Evolutionary conservation across 2,113 vertebrate genomes (phyloP), one percentile per base, ranked within the genome.

Genomic region (Polypterus senegalus): DNA sequence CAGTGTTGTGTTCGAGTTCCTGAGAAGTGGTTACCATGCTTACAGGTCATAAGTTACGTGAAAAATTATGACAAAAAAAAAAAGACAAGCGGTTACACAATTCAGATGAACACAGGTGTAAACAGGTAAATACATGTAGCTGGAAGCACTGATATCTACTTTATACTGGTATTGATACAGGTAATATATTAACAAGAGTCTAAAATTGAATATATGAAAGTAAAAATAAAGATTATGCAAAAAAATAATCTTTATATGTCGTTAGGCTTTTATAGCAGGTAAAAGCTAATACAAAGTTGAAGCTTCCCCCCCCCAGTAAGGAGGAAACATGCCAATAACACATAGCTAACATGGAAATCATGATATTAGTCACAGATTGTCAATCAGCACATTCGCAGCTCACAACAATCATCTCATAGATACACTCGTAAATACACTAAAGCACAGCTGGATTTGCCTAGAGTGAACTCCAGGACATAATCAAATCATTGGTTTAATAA

Each of bases 21-120:
- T 89, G 86, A 88, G 86, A 86, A 84, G 87, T 85, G 81, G 74
- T 80, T 85, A 86, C 79, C 83, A 87, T 82, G 82, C 27, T 79
- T 73, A 77, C 81, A 82, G 73, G 69, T 77, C 77, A 75, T 81
- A 80, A 77, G 80, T 79, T 79, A 73, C 67, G 79, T 85, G 76
- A 76, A 79, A 72, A 80, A 79, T 83, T 27, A 27, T 27, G 27
- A 27, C 27, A 27, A 27, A 27, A 27, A 27, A 27, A 27, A 27
- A 27, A 27, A 27, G 27, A 27, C 27, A 27, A 27, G 27, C 27
- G 27, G 27, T 27, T 27, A 27, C 27, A 27, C 27, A 27, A 27
- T 27, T 27, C 27, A 27, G 27, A 27, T 27, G 27, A 27, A 92
- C 88, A 83, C 73, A 77, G 83, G 87, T 89, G 88, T 90, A 93